Percentiles rank a stretch among this genome's conserved stretches.
Evolutionary conservation across 2,113 vertebrate genomes (phyloP).

Genomic region (Pygoscelis antarcticus): DNA sequence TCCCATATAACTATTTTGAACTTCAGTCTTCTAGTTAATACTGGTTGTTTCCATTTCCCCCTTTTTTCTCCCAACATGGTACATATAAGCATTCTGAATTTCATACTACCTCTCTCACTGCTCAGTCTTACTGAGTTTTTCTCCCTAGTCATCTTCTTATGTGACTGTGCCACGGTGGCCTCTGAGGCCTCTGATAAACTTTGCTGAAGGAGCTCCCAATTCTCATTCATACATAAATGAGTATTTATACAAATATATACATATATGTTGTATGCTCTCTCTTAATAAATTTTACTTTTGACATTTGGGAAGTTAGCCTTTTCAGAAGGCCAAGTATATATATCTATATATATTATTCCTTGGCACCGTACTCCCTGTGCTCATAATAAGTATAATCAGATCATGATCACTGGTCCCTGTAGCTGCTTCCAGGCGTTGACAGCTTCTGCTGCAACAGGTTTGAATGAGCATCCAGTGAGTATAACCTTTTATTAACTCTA

Average conservation of each 20-base stretch:
- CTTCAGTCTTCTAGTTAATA: not conserved
- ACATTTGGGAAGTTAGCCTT: not conserved
- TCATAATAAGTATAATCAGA: not conserved
- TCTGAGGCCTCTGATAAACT: not conserved
- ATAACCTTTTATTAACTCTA: not conserved
- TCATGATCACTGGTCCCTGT: not conserved
- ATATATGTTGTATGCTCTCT: not conserved
- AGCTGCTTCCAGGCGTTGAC: not conserved
- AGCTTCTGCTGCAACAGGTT: not conserved
- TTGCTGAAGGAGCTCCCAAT: not conserved
- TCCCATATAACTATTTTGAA: not conserved
- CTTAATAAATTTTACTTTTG: not conserved
- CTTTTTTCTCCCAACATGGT: fast-evolving
- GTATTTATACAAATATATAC: not conserved
- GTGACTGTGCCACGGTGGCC: not conserved
- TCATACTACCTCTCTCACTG: not conserved
- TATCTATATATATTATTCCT: not conserved
- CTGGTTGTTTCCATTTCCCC: not conserved
- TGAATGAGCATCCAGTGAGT: not conserved
- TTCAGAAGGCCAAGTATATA: not conserved
- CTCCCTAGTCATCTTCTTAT: not conserved
- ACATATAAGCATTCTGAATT: not conserved
- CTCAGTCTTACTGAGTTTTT: not conserved
- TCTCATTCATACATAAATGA: not conserved
- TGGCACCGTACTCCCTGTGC: not conserved